Percentiles rank a stretch among this genome's conserved stretches.
Evolutionary conservation across 2,113 vertebrate species (phyloP).

Genomic region (Nestor notabilis): DNA sequence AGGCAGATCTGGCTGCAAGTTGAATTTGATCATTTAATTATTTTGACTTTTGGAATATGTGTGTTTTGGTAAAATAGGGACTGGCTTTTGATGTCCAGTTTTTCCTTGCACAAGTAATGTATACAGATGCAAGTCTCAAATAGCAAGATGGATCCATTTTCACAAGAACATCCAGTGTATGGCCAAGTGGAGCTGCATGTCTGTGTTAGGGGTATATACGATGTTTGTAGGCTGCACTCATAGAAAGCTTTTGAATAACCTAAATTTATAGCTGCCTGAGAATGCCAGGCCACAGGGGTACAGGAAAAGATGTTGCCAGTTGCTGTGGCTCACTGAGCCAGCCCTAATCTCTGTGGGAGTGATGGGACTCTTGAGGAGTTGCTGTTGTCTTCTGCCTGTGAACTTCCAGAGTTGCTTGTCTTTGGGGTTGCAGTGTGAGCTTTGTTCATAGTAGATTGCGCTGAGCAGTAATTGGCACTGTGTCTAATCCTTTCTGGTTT

Average conservation of each 20-base stretch:
- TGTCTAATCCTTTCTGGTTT: neutral
- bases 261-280: neutral
- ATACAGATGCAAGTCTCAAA: neutral
- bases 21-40: neutral
- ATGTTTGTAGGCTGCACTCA: neutral
- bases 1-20: neutral
- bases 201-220: neutral
- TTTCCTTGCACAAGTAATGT: neutral
- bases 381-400: neutral
- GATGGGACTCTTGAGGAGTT: neutral
- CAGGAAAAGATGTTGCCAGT: neutral
- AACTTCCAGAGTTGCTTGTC: neutral
- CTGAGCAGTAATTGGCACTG: neutral
- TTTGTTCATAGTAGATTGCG: neutral
- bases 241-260: neutral
- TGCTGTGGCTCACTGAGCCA: neutral
- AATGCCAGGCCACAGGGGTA: neutral
- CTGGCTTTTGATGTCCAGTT: neutral
- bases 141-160: accelerated
- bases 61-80: neutral
- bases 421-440: accelerated
- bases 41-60: neutral
- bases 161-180: accelerated
- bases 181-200: neutral
- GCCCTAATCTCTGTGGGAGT: neutral